phyloP scores from a whole-genome alignment of 2,888 invertebrate genomes.

The Apamea crenata region DNA sequence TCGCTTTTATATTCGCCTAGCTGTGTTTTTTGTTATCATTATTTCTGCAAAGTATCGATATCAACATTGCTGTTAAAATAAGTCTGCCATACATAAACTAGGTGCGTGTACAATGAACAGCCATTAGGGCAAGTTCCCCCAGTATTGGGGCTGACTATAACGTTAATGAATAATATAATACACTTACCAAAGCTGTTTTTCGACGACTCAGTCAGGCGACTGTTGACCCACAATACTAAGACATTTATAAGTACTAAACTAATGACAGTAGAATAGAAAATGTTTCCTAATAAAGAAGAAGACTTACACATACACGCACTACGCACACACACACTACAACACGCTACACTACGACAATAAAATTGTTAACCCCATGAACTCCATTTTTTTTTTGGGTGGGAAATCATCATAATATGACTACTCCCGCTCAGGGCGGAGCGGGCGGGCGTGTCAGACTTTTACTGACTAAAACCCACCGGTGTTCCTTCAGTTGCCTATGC shows the following conservation, averaged over 20 bases:
- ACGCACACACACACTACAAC: no score
- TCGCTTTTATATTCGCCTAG: not conserved
- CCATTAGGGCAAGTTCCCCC: not conserved
- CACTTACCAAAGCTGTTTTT: constrained; percentile 10
- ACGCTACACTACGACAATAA: no score
- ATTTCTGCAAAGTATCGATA: not conserved
- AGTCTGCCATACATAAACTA: not conserved
- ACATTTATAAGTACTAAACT: constrained; percentile 10
- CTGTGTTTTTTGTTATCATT: not conserved
- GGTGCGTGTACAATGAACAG: constrained; percentile 21
- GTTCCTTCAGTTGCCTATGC: no score
- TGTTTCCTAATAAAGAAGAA: not conserved
- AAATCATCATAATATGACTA: no score
- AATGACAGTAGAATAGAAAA: not conserved
- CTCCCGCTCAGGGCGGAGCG: no score
- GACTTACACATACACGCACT: no score
- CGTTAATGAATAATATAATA: constrained; percentile 32
- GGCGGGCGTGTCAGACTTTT: no score
- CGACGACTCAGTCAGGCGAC: not conserved
- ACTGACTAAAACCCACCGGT: no score
- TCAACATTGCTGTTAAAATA: not conserved
- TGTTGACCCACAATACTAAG: not conserved
- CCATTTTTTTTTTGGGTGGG: no score
- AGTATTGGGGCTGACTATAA: constrained; percentile 24
- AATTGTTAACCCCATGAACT: no score